Percentiles rank a stretch among this genome's conserved stretches.
Evolutionary conservation across 2,797 vertebrate genomes (phyloP).

Genomic region (Discoglossus pictus): DNA sequence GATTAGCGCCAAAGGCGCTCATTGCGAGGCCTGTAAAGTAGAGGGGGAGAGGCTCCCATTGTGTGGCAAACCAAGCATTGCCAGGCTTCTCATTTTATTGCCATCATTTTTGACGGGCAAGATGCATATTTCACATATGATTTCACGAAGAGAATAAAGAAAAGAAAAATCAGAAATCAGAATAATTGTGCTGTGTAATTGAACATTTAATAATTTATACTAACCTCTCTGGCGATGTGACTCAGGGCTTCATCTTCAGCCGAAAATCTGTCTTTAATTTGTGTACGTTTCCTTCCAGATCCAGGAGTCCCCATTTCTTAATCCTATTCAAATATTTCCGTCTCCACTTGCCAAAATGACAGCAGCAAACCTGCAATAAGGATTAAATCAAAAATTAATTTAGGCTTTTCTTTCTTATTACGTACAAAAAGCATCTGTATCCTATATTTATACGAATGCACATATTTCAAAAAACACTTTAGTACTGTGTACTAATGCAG

Average conservation of each 20-base stretch:
- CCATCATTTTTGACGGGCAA: too few species aligned
- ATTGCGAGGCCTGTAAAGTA: too few species aligned
- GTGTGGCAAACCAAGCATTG: too few species aligned
- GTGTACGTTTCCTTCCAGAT: conserved; percentile 92
- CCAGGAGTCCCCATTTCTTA: conserved; percentile 91
- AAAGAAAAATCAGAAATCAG: background rate
- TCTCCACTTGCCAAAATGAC: conserved; percentile 41
- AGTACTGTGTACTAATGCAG: too few species aligned
- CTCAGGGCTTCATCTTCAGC: conserved; percentile 96
- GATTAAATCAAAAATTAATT: conserved; percentile 30
- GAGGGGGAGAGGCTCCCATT: too few species aligned
- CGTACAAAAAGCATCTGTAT: too few species aligned
- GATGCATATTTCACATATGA: too few species aligned
- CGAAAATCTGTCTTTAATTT: conserved; percentile 94
- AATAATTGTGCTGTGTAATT: background rate
- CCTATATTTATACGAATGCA: too few species aligned
- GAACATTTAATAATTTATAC: conserved; percentile 40
- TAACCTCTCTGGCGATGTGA: conserved; percentile 95
- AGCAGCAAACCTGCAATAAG: conserved; percentile 54
- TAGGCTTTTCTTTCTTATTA: background rate
- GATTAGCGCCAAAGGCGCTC: too few species aligned
- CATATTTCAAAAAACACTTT: too few species aligned
- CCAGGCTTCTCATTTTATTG: too few species aligned
- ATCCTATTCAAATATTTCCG: conserved; percentile 39
- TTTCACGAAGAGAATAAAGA: too few species aligned